A percentile compares a stretch with the other conserved stretches of the same genome.
Evolutionary conservation across 2,888 invertebrate species (phyloP).

Genomic region (Diarsia rubi): DNA sequence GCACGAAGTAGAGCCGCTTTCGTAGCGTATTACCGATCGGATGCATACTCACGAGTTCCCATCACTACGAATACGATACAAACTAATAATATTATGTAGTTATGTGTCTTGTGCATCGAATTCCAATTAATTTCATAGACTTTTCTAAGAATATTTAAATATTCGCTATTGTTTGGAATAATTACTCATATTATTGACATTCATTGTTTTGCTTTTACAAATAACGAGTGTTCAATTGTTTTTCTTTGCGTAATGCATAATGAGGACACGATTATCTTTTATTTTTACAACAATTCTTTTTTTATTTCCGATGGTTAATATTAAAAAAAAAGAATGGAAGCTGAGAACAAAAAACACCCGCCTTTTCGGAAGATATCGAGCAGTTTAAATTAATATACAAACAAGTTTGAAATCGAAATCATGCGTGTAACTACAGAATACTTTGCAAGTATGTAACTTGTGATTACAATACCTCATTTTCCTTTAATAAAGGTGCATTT

Average conservation of each 20-base stretch:
- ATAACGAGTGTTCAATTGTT: constrained; percentile 27
- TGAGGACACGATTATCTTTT: constrained; percentile 24
- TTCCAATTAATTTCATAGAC: constrained; percentile 57
- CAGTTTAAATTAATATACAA: constrained; percentile 45
- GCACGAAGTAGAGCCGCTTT: constrained; percentile 79
- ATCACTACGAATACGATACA: constrained; percentile 51
- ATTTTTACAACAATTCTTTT: background rate
- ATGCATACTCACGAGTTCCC: constrained; percentile 72
- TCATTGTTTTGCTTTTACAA: constrained; percentile 52
- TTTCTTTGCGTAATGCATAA: constrained; percentile 27
- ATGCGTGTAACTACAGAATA: constrained; percentile 59
- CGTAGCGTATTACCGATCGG: constrained; percentile 69
- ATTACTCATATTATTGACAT: constrained; percentile 60
- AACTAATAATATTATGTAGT: constrained; percentile 51
- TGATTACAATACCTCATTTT: constrained; percentile 88
- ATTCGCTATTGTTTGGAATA: constrained; percentile 59
- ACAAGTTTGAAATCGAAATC: constrained; percentile 44
- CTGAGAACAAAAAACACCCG: background rate
- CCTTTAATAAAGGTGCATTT: constrained; percentile 86
- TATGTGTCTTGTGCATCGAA: constrained; percentile 61
- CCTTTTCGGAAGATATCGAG: background rate
- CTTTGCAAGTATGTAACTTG: constrained; percentile 73
- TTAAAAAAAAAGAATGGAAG: background rate
- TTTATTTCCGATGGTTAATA: background rate
- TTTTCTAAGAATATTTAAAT: constrained; percentile 53